These are phyloP conservation scores for Anisognathus igniventris DNA, from an alignment of 2,797 vertebrate genomes.

Conservation along the genomic window DNA sequence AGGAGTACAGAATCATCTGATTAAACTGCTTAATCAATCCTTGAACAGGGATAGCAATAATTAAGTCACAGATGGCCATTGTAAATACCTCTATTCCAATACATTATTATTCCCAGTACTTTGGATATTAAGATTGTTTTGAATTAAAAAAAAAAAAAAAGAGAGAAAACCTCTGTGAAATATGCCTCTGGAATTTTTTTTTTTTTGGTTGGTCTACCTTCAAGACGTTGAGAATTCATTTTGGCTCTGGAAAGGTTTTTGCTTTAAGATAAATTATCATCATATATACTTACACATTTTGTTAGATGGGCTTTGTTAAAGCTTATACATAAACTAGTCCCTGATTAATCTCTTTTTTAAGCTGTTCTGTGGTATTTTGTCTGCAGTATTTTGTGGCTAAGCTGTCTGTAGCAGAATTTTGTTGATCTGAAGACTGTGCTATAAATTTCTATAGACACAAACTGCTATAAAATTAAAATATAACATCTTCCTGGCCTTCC, in stretches of 20 bases:
- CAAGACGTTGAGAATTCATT: background rate
- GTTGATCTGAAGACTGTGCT: background rate
- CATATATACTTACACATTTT: background rate
- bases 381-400: slow-evolving; percentile 1
- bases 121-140: background rate
- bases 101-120: background rate
- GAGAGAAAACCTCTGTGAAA: background rate
- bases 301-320: background rate
- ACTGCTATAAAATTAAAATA: slow-evolving; percentile 15
- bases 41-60: background rate
- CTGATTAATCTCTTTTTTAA: slow-evolving; percentile 1
- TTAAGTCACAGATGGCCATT: background rate
- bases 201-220: background rate
- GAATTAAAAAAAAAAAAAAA: background rate
- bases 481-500: background rate
- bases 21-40: background rate
- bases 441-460: background rate
- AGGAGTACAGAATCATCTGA: background rate
- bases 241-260: background rate
- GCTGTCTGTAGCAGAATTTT: background rate
- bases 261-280: background rate
- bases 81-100: background rate
- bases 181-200: background rate
- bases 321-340: background rate
- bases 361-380: background rate